These are phyloP conservation scores for Ctena decussata DNA, from an alignment of 2,888 invertebrate species.

Conservation along the genomic window DNA sequence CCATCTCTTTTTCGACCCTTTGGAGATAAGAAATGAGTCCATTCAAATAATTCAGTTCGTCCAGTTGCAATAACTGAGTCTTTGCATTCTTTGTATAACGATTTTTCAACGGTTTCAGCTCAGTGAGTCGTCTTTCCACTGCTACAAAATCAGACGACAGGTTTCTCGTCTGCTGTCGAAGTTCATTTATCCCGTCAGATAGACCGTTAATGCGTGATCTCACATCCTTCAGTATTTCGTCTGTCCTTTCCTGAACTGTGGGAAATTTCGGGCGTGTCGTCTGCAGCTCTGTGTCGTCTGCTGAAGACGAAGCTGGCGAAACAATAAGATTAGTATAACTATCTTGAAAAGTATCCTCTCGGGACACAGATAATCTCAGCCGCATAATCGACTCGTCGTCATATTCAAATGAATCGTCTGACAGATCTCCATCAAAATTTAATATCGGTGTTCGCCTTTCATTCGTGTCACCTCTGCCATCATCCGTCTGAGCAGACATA, in stretches of 20 bases:
- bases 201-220: background rate
- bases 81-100: background rate
- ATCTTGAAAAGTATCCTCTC: too few relatives aligned
- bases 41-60: constrained; percentile 7
- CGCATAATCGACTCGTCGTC: background rate
- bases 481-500: background rate
- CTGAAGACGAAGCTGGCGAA: background rate
- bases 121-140: background rate
- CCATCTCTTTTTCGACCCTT: background rate
- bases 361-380: background rate
- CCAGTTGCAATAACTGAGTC: background rate
- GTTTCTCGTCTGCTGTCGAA: constrained; percentile 5
- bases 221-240: background rate
- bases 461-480: background rate
- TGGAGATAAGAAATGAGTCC: background rate
- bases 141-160: background rate
- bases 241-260: background rate
- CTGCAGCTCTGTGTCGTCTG: background rate
- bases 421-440: background rate
- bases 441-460: background rate
- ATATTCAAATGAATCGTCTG: constrained; percentile 3
- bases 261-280: background rate
- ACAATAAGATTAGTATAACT: too few relatives aligned
- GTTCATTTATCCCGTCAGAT: background rate
- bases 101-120: background rate